Evolutionary conservation across 2,113 vertebrate species (phyloP).

Genomic region (Mellivora capensis): DNA sequence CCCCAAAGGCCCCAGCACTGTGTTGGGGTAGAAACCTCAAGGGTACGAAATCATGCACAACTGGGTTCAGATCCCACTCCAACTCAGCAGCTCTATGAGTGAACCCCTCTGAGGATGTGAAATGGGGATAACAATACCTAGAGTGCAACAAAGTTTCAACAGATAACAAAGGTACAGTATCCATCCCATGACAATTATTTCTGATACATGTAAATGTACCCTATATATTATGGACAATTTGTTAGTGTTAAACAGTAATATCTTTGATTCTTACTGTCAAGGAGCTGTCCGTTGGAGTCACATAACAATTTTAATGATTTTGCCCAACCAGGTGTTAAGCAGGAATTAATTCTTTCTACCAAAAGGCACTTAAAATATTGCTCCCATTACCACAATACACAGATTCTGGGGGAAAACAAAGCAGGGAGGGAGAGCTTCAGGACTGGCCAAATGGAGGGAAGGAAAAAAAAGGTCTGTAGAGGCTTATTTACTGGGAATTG

Average conservation of each 20-base stretch:
- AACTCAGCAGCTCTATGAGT: neutral
- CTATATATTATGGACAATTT: neutral
- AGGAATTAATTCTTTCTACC: neutral
- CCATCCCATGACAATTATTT: neutral
- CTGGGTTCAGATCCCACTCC: neutral
- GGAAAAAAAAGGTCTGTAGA: no score
- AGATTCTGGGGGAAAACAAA: neutral
- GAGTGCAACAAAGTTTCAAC: neutral
- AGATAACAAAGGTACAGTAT: no score
- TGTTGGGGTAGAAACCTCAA: neutral
- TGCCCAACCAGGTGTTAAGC: neutral
- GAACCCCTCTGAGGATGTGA: neutral
- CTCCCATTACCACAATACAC: neutral
- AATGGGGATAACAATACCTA: no score
- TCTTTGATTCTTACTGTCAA: neutral
- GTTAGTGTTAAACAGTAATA: neutral
- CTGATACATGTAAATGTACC: neutral
- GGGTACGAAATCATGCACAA: neutral
- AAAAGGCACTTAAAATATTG: neutral
- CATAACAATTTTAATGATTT: neutral
- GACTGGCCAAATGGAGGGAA: no score
- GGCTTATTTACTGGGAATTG: accelerated
- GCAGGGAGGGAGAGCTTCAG: accelerated
- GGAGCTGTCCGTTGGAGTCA: neutral
- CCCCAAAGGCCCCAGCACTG: neutral